phyloP scores from a whole-genome alignment of 1,140 invertebrate species.

The Oedothorax gibbosus region DNA sequence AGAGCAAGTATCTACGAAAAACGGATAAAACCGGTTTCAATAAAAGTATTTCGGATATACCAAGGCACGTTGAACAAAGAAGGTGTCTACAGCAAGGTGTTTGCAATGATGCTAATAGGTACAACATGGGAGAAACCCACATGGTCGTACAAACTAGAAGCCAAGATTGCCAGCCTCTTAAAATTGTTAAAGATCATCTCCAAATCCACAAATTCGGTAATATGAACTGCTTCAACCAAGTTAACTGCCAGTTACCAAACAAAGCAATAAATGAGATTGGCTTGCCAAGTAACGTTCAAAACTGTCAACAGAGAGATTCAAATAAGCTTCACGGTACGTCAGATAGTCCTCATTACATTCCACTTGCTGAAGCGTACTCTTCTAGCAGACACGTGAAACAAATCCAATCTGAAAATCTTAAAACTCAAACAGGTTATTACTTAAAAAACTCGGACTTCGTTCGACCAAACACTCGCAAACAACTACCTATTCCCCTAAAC shows the following conservation, averaged over 20 bases:
- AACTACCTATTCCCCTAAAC: not conserved
- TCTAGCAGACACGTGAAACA: not conserved
- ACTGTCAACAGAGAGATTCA: not conserved
- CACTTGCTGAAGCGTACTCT: conserved; percentile 17
- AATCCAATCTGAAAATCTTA: not conserved
- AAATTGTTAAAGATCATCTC: too few species aligned
- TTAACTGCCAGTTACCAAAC: conserved; percentile 7
- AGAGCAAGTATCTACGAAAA: not conserved
- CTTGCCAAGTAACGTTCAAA: not conserved
- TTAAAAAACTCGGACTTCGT: not conserved
- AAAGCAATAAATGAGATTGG: conserved; percentile 56
- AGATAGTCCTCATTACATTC: conserved; percentile 52
- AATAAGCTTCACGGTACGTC: not conserved
- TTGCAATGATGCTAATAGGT: not conserved
- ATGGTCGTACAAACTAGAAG: not conserved
- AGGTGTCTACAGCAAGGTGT: not conserved
- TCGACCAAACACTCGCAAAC: not conserved
- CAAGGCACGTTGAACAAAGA: not conserved
- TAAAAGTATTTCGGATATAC: conserved; percentile 2
- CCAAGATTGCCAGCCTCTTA: too few species aligned
- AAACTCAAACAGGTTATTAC: not conserved
- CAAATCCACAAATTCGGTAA: not conserved
- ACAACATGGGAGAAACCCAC: not conserved
- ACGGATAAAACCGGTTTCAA: not conserved
- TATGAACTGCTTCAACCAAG: not conserved